phyloP scores from a whole-genome alignment of 2,888 invertebrate species.

The Nysson spinosus region DNA sequence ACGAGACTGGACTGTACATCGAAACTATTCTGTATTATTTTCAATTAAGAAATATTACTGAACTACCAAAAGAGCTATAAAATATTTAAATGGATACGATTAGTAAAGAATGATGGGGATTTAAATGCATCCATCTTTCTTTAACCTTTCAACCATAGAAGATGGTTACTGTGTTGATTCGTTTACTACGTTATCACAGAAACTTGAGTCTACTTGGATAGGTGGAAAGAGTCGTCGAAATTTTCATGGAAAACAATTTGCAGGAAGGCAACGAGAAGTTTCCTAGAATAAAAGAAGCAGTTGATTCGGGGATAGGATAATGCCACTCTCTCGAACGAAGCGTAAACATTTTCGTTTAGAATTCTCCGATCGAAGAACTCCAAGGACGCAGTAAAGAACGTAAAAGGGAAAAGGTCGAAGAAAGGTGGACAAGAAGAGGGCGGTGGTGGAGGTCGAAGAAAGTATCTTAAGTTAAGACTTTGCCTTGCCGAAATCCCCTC shows the following conservation, averaged over 20 bases:
- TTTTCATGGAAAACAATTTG: conserved; percentile 47
- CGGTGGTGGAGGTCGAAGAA: conserved; percentile 34
- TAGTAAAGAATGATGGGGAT: too few species aligned
- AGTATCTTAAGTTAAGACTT: conserved; percentile 58
- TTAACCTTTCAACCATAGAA: background rate
- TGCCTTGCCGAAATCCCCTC: conserved; percentile 29
- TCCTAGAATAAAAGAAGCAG: conserved; percentile 23
- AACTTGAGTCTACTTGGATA: background rate
- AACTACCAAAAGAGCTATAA: too few species aligned
- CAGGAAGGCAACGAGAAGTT: conserved; percentile 7
- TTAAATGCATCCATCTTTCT: too few species aligned
- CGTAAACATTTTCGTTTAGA: conserved; percentile 58
- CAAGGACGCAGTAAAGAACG: conserved; percentile 21
- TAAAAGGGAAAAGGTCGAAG: conserved; percentile 20
- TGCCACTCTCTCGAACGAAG: conserved; percentile 36
- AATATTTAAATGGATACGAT: too few species aligned
- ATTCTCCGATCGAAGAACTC: conserved; percentile 42
- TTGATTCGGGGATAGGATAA: conserved; percentile 32
- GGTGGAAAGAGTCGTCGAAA: conserved; percentile 8
- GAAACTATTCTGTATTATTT: too few species aligned
- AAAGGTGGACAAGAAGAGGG: conserved; percentile 7
- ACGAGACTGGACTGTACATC: too few species aligned
- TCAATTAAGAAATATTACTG: too few species aligned
- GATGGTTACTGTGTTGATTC: background rate
- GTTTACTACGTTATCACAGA: too few species aligned